Evolutionary conservation across 2,888 invertebrate genomes (phyloP), one percentile per base, ranked within the genome.

Genomic region (Lottia gigantea): DNA sequence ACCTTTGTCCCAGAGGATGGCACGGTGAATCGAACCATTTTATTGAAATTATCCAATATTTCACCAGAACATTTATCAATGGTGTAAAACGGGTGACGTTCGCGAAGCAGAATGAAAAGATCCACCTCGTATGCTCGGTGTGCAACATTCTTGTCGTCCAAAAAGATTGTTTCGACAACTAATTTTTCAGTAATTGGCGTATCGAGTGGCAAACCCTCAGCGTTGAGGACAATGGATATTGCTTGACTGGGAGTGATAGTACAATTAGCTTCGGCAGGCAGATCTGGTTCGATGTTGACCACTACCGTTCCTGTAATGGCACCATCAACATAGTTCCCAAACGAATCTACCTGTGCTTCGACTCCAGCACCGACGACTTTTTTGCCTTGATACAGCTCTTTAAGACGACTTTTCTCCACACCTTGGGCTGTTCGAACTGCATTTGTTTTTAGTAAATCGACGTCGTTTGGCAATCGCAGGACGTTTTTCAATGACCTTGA

Each of bases 311-410:
- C 55, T 1, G 55, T 55, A 55, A 55, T 23, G 6, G 23, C 23
- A 23, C 55, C 55, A 11, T 66, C 67, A 14, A 65, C 66, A 19
- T 70, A 62, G 3, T 62, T 62, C 40, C 46, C 47, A 0, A 16
- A 7, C 25, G 16, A 7, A 45, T 61, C 67, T n/a, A 67, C 45
- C 23, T 70, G 65, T 7, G 70, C 74, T 31, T 66, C 71, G 3
- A 68, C 68, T 14, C 47, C 45, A 8, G 67, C 67, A 19, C 74
- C 74, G 25, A 70, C 46, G 15, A 74, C 74, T 15, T 71, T 66
- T 26, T 67, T 55, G 2, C 71, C 71, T 26, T 45, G 62, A 45
- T 67, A 74, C 31, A 66, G 68, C 67, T 74, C 67, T 14, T 65
- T 64, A 1, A 71, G 46, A 0, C 68, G 62, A 26, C 49, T 25